Conservation (phyloP, 2,797 vertebrate species). For the Acipenser oxyrinchus region DNA sequence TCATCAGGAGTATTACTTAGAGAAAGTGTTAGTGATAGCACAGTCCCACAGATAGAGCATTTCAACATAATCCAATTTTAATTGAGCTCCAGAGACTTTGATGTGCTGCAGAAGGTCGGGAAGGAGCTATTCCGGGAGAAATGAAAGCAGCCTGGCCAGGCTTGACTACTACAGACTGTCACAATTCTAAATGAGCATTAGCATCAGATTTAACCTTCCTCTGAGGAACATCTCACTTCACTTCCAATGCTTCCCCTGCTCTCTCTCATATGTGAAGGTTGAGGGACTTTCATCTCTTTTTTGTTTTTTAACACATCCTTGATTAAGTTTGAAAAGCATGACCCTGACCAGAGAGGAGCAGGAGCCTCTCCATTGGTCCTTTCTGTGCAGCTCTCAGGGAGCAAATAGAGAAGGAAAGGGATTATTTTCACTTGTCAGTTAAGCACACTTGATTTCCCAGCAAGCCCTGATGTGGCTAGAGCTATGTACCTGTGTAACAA, state of each 20-base stretch:
- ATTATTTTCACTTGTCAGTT: constrained; percentile 74
- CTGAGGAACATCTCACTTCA: constrained; percentile 69
- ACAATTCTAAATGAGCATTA: constrained; percentile 88
- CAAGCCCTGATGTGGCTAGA: constrained; percentile 35
- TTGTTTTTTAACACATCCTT: constrained; percentile 45
- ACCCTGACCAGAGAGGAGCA: constrained; percentile 57
- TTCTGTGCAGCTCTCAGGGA: constrained; percentile 31
- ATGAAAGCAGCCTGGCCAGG: constrained; percentile 78
- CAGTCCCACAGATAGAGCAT: constrained; percentile 74
- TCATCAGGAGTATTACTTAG: constrained; percentile 83
- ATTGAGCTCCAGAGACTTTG: constrained; percentile 99
- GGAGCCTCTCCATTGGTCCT: constrained; percentile 44
- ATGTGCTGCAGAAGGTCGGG: constrained; percentile 84
- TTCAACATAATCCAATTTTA: constrained; percentile 99
- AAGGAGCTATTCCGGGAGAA: constrained; percentile 93
- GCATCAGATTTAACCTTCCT: constrained; percentile 83
- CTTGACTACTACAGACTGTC: constrained; percentile 79
- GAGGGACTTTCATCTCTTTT: constrained; percentile 60
- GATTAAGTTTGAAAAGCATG: constrained; percentile 62
- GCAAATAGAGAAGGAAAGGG: constrained; percentile 47
- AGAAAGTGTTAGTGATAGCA: constrained; percentile 77
- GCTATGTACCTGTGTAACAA: constrained; percentile 45
- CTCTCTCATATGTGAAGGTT: constrained; percentile 34
- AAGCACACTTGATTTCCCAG: constrained; percentile 48
- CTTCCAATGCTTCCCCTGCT: constrained; percentile 37